Percentiles rank a stretch among this genome's conserved stretches.
These are phyloP conservation scores for Zaprionus bogoriensis DNA, from an alignment of 2,888 invertebrate genomes.

Conservation along the genomic window DNA sequence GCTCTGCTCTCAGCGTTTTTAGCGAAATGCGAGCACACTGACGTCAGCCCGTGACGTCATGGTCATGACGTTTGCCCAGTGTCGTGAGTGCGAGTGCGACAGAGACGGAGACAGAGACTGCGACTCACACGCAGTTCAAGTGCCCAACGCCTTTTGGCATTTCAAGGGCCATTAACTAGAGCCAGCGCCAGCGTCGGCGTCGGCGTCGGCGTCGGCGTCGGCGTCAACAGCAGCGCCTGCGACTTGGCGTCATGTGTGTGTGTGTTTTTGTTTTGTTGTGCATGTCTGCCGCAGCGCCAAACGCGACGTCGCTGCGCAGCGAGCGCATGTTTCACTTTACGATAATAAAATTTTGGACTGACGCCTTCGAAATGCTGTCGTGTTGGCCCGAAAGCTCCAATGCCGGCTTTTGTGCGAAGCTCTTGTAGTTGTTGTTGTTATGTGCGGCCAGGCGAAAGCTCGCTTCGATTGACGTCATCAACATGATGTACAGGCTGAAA, in stretches of 20 bases:
- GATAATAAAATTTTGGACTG: slow-evolving; percentile 66
- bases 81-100: slow-evolving; percentile 2
- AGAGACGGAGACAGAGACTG: not conserved
- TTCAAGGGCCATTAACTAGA: slow-evolving; percentile 59
- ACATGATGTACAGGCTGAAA: slow-evolving; percentile 63
- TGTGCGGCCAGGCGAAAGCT: slow-evolving; percentile 66
- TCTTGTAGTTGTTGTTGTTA: slow-evolving; percentile 44
- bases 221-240: slow-evolving; percentile 1
- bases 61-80: slow-evolving; percentile 57
- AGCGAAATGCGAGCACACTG: slow-evolving; percentile 44
- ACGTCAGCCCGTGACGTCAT: slow-evolving; percentile 72
- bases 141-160: slow-evolving; percentile 63
- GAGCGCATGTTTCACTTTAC: slow-evolving; percentile 55
- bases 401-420: slow-evolving; percentile 67
- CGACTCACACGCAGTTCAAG: no score
- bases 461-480: slow-evolving; percentile 81
- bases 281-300: slow-evolving; percentile 50
- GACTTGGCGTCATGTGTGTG: not conserved
- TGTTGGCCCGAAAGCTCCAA: slow-evolving; percentile 46
- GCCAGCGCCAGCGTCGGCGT: slow-evolving; percentile 15
- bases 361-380: slow-evolving; percentile 51
- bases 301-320: slow-evolving; percentile 40
- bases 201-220: not conserved
- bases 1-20: slow-evolving; percentile 7
- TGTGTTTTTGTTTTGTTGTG: slow-evolving; percentile 9